Evolutionary conservation across 2,888 invertebrate genomes (phyloP).

Genomic region (Cheiracanthium punctorium): DNA sequence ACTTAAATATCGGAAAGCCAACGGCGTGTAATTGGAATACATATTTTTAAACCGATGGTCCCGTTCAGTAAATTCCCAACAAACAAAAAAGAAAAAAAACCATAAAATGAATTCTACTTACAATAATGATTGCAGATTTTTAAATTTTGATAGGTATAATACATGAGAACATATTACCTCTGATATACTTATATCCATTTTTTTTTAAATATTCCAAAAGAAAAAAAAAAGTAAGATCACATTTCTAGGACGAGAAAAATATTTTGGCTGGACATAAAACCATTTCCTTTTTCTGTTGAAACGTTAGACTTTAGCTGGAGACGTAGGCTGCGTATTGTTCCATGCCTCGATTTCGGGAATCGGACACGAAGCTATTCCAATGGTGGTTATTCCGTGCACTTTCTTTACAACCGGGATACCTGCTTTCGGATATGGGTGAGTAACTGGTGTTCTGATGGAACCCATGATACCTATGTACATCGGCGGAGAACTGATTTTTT

Average conservation of each 20-base stretch:
- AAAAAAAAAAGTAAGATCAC: slow-evolving; percentile 64
- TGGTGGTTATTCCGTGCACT: slow-evolving; percentile 37
- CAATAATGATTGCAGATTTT: slow-evolving; percentile 55
- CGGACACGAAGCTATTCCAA: slow-evolving; percentile 57
- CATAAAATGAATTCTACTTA: slow-evolving; percentile 67
- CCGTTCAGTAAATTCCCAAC: slow-evolving; percentile 52
- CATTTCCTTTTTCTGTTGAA: slow-evolving; percentile 12
- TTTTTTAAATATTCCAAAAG: slow-evolving; percentile 68
- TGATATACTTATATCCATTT: slow-evolving; percentile 38
- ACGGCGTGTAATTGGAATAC: slow-evolving; percentile 51
- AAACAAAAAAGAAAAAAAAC: slow-evolving; percentile 38
- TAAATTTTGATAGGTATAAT: slow-evolving; percentile 53
- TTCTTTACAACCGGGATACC: slow-evolving; percentile 66
- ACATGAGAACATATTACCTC: slow-evolving; percentile 53
- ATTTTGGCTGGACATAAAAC: slow-evolving; percentile 68
- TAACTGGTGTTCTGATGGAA: slow-evolving; percentile 18
- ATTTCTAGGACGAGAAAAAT: slow-evolving; percentile 49
- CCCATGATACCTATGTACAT: slow-evolving; percentile 41
- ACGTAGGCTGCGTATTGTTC: slow-evolving; percentile 64
- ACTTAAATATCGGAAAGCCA: slow-evolving; percentile 56
- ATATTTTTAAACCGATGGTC: slow-evolving; percentile 55
- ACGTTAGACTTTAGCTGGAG: slow-evolving; percentile 48
- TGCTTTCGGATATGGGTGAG: slow-evolving; percentile 35
- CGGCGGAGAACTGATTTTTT: slow-evolving; percentile 50
- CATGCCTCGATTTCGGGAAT: slow-evolving; percentile 56